Percentiles rank a stretch among this genome's conserved stretches.
phyloP scores from a whole-genome alignment of 2,113 vertebrate genomes.

The Aix galericulata region DNA sequence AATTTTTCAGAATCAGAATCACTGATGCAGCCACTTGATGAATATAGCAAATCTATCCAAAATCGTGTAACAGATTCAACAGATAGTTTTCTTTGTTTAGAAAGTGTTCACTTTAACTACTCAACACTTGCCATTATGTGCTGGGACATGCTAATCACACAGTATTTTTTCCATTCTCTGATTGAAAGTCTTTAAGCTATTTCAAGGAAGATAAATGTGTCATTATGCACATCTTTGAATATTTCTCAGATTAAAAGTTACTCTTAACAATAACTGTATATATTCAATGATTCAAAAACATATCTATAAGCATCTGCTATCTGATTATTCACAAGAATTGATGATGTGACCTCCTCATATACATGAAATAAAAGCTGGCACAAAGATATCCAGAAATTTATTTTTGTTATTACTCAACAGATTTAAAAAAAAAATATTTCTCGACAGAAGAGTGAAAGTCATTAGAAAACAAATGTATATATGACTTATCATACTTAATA shows the following conservation, averaged over 20 bases:
- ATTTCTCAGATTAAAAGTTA: constrained; percentile 49
- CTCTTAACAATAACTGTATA: constrained; percentile 30
- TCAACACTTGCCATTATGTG: constrained; percentile 11
- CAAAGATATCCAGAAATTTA: constrained; percentile 40
- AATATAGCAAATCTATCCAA: neutral
- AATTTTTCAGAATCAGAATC: neutral
- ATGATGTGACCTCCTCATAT: constrained; percentile 18
- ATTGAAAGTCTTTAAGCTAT: constrained; percentile 24
- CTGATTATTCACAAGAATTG: constrained; percentile 35
- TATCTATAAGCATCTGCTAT: neutral
- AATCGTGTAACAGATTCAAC: constrained; percentile 30
- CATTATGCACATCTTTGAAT: constrained; percentile 31
- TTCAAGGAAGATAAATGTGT: constrained; percentile 43
- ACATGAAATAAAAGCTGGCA: constrained; percentile 4
- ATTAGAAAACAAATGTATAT: neutral
- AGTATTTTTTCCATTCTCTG: constrained; percentile 33
- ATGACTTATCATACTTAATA: neutral
- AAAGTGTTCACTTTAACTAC: constrained; percentile 45
- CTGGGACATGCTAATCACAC: constrained; percentile 51
- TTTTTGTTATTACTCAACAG: constrained; percentile 21
- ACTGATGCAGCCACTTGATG: neutral
- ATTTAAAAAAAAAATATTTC: constrained; percentile 18
- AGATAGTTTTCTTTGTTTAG: constrained; percentile 55
- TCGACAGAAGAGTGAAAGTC: neutral
- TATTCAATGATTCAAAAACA: constrained; percentile 5